phyloP scores from a whole-genome alignment of 2,888 invertebrate genomes.

The Zaprionus bogoriensis region DNA sequence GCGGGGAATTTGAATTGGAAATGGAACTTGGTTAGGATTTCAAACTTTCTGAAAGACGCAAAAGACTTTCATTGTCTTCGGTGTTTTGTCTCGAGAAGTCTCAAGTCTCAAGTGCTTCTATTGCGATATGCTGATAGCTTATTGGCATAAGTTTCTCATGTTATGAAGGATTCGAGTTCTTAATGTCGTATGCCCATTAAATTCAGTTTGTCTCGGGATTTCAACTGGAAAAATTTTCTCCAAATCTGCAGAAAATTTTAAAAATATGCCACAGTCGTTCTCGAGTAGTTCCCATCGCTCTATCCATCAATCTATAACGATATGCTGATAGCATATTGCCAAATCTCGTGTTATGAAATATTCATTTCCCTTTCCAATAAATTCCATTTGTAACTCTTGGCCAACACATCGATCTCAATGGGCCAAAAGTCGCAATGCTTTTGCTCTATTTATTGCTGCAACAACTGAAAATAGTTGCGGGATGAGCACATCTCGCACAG shows the following conservation, averaged over 20 bases:
- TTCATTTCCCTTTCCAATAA: too few relatives aligned
- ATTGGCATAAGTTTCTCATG: background rate
- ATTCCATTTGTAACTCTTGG: conserved; percentile 49
- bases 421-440: conserved; percentile 7
- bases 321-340: too few relatives aligned
- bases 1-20: background rate
- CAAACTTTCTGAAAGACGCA: background rate
- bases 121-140: background rate
- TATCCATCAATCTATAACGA: too few relatives aligned
- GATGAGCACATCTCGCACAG: background rate
- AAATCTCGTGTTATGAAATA: too few relatives aligned
- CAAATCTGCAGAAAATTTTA: too few relatives aligned
- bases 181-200: too few relatives aligned
- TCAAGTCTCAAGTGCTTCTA: background rate
- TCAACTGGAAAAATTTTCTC: too few relatives aligned
- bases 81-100: too few relatives aligned
- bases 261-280: too few relatives aligned
- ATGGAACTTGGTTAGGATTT: background rate
- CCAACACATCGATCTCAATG: conserved; percentile 64
- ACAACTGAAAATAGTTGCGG: conserved; percentile 25
- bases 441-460: conserved; percentile 21
- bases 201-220: too few relatives aligned
- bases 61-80: background rate
- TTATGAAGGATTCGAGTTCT: background rate
- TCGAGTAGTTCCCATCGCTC: too few relatives aligned